Conservation (phyloP, 2,113 vertebrate species). For the Cryptomyrus ogoouensis region DNA sequence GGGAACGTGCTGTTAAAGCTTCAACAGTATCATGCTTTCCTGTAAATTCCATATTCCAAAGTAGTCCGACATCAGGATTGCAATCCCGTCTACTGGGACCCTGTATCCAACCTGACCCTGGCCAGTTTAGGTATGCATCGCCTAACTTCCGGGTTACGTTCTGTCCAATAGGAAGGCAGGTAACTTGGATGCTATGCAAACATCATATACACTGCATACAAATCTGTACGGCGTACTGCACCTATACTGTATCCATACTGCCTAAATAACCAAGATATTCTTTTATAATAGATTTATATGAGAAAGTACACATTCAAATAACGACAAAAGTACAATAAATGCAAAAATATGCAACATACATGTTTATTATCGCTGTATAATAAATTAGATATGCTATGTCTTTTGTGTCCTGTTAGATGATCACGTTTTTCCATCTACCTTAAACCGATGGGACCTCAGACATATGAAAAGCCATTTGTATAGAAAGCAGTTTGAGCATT, state of each 20-base stretch:
- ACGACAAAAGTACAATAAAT: background rate
- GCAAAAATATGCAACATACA: background rate
- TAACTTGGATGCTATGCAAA: background rate
- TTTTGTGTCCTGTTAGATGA: background rate
- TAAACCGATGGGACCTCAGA: background rate
- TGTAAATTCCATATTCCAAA: background rate
- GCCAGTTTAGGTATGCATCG: background rate
- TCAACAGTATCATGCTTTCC: background rate
- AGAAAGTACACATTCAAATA: background rate
- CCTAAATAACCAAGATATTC: background rate
- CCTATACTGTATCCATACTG: background rate
- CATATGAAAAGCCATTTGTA: background rate
- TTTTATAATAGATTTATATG: background rate
- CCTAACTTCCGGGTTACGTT: background rate
- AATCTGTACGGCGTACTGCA: background rate
- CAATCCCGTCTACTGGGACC: background rate
- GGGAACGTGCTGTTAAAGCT: background rate
- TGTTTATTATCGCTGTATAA: background rate
- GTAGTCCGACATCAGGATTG: background rate
- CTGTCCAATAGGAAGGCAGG: background rate
- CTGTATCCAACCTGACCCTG: background rate
- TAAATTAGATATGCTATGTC: background rate
- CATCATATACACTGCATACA: background rate
- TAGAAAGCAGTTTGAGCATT: background rate
- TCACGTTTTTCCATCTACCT: background rate